Percentiles rank a stretch among this genome's conserved stretches.
Evolutionary conservation across 92 coral and sea anemone species (phyloP).

Genomic region (Muricea muricata): DNA sequence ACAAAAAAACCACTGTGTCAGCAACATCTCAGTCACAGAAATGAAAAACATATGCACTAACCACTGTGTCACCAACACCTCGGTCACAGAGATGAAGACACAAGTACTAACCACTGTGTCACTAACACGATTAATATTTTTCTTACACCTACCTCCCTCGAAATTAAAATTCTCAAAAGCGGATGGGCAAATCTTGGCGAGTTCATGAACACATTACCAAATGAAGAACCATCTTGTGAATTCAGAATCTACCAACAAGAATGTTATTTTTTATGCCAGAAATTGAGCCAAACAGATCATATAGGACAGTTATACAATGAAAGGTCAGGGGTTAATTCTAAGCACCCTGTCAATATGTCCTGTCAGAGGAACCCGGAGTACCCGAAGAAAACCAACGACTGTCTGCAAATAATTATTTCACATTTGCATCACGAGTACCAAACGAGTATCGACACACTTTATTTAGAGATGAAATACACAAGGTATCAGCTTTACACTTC

Average conservation of each 20-base stretch:
- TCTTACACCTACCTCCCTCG: constrained; percentile 82
- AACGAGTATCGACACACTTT: too few species aligned
- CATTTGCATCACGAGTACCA: too few species aligned
- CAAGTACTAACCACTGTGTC: neutral
- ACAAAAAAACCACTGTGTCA: neutral
- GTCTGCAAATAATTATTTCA: too few species aligned
- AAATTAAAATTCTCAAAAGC: constrained; percentile 73
- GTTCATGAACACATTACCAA: constrained; percentile 57
- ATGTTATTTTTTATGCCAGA: too few species aligned
- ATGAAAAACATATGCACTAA: neutral
- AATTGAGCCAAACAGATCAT: too few species aligned
- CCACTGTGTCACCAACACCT: neutral
- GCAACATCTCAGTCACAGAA: neutral
- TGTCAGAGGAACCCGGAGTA: too few species aligned
- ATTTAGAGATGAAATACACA: too few species aligned
- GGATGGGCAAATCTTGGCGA: constrained; percentile 77
- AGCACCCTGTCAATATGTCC: too few species aligned
- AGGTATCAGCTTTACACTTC: too few species aligned
- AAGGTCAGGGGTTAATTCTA: too few species aligned
- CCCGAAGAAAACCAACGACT: too few species aligned
- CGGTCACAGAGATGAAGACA: neutral
- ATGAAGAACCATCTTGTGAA: constrained; percentile 50
- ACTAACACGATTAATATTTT: neutral
- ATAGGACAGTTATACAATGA: too few species aligned
- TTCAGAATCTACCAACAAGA: constrained; percentile 61